A percentile compares a stretch with the other conserved stretches of the same genome.
phyloP scores from a whole-genome alignment of 2,113 vertebrate genomes.

The Tragelaphus strepsiceros region DNA sequence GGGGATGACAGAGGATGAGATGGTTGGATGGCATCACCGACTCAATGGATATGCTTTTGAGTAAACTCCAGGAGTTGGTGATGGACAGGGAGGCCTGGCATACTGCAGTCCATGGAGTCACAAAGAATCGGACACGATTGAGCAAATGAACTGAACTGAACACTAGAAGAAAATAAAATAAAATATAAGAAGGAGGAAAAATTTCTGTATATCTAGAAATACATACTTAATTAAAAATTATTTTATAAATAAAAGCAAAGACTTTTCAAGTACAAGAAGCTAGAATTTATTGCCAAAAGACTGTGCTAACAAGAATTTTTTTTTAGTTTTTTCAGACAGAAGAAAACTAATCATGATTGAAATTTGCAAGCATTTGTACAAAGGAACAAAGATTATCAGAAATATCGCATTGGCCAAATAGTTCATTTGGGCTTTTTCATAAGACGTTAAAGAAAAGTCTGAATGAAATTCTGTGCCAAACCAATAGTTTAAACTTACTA shows the following conservation, averaged over 20 bases:
- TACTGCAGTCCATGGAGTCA: neutral
- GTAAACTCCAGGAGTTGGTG: neutral
- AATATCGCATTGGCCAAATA: neutral
- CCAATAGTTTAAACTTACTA: neutral
- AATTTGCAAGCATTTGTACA: neutral
- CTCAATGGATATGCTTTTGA: neutral
- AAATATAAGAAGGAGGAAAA: neutral
- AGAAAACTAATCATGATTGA: neutral
- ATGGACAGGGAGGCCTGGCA: neutral
- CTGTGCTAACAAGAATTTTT: neutral
- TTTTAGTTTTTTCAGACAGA: neutral
- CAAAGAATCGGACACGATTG: fast-evolving
- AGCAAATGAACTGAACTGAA: neutral
- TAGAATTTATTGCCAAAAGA: neutral
- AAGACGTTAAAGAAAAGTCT: neutral
- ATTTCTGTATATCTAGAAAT: neutral
- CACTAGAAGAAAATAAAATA: neutral
- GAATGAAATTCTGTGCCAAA: neutral
- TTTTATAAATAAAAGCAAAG: neutral
- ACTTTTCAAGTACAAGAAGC: neutral
- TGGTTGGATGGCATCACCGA: no score
- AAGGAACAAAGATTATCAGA: neutral
- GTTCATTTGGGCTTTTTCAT: neutral
- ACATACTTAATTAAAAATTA: neutral
- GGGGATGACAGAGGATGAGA: no score